These are phyloP conservation scores for Hypsopygia costalis DNA, from an alignment of 2,888 invertebrate genomes.

Conservation along the genomic window DNA sequence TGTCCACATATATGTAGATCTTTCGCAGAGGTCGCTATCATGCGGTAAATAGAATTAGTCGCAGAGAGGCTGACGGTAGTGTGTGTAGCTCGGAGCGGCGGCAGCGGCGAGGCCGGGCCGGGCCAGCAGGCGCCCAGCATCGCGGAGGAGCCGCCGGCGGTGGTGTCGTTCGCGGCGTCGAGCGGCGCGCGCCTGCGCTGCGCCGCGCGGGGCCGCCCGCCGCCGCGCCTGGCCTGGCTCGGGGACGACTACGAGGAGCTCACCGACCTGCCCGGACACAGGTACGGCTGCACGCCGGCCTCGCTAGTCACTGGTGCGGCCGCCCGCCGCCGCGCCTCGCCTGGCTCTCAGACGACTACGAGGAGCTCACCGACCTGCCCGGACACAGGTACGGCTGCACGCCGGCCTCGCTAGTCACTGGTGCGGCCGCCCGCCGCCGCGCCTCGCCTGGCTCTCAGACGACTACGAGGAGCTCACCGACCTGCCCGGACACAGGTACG, in stretches of 20 bases:
- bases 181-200: conserved; percentile 42
- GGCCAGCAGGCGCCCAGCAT: conserved; percentile 42
- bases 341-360: conserved; percentile 46
- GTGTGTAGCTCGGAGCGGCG: neutral
- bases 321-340: conserved; percentile 38
- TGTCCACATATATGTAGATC: no score
- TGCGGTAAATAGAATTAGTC: no score
- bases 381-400: conserved; percentile 37
- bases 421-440: conserved; percentile 44
- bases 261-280: conserved; percentile 31
- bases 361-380: conserved; percentile 32
- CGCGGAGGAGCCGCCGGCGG: conserved; percentile 42
- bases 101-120: conserved; percentile 15
- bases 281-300: conserved; percentile 41
- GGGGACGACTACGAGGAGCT: conserved; percentile 37
- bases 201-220: conserved; percentile 42
- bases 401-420: conserved; percentile 48
- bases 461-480: conserved; percentile 38
- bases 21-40: no score
- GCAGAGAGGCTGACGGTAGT: no score
- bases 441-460: conserved; percentile 40
- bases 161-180: conserved; percentile 35
- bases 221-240: conserved; percentile 45
- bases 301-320: no score
- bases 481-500: conserved; percentile 36